Evolutionary conservation across 2,888 invertebrate genomes (phyloP).

Genomic region (Drymonia ruficornis): DNA sequence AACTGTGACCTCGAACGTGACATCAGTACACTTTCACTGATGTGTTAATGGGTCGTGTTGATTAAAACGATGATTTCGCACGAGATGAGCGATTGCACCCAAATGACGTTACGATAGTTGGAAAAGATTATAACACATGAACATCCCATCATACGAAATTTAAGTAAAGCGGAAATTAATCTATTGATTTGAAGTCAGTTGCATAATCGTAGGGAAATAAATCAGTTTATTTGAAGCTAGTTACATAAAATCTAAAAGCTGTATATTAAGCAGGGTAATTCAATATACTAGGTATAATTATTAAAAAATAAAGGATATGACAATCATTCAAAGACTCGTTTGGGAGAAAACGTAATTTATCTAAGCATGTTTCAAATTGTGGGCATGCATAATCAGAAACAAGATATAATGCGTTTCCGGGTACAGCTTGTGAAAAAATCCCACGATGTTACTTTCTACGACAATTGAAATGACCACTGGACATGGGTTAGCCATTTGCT

Average conservation of each 20-base stretch:
- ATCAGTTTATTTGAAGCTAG: too few relatives aligned
- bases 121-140: too few relatives aligned
- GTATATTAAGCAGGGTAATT: too few relatives aligned
- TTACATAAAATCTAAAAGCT: too few relatives aligned
- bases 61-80: constrained; percentile 7
- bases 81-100: constrained; percentile 6
- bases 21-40: constrained; percentile 31
- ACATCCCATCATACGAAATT: too few relatives aligned
- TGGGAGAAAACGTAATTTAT: constrained; percentile 14
- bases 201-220: too few relatives aligned
- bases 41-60: constrained; percentile 8
- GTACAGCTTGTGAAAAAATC: constrained; percentile 32
- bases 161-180: too few relatives aligned
- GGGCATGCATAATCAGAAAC: constrained; percentile 13
- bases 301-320: too few relatives aligned
- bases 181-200: too few relatives aligned
- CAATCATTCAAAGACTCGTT: background rate
- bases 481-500: constrained; percentile 49
- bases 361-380: constrained; percentile 15
- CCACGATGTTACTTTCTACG: constrained; percentile 38
- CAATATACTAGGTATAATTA: background rate
- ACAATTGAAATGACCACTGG: constrained; percentile 36
- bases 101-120: background rate
- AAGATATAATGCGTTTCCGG: constrained; percentile 34
- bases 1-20: constrained; percentile 46